These are phyloP conservation scores for Halesus radiatus DNA, from an alignment of 1,140 invertebrate species.

Conservation along the genomic window DNA sequence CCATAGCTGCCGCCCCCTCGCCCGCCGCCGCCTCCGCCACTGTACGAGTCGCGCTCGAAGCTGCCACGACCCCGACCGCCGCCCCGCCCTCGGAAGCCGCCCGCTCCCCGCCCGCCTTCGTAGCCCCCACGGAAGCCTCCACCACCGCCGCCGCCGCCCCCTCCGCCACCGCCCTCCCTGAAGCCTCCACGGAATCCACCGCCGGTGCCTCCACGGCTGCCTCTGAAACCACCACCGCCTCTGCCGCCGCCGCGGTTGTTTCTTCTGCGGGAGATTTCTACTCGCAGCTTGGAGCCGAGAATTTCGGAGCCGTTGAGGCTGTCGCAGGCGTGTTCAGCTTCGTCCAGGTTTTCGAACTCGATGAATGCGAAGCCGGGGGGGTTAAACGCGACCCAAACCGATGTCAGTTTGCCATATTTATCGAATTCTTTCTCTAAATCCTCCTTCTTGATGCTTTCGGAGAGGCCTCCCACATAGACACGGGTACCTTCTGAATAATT, in stretches of 20 bases:
- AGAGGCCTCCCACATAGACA: conserved; percentile 88
- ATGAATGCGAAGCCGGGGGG: conserved; percentile 98
- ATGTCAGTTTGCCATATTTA: conserved; percentile 93
- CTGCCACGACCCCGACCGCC: conserved; percentile 62
- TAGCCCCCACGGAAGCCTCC: conserved; percentile 69
- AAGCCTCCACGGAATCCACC: conserved; percentile 63
- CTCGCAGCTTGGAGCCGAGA: conserved; percentile 80
- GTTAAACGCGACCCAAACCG: conserved; percentile 85
- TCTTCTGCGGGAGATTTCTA: conserved; percentile 57
- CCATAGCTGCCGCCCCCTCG: conserved; percentile 22
- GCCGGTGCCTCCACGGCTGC: conserved; percentile 64
- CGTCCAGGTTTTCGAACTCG: conserved; percentile 95
- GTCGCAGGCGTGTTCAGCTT: conserved; percentile 94
- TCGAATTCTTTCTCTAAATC: conserved; percentile 88
- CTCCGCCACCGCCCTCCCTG: conserved; percentile 71
- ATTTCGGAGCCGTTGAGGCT: conserved; percentile 90
- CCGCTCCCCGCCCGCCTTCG: conserved; percentile 77
- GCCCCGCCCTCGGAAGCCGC: conserved; percentile 71
- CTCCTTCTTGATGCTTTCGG: conserved; percentile 88
- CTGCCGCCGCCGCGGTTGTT: conserved; percentile 59
- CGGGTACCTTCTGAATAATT: conserved; percentile 73
- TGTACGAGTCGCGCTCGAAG: conserved; percentile 74
- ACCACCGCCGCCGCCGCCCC: conserved; percentile 68
- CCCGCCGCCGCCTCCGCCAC: conserved; percentile 35
- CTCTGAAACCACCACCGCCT: conserved; percentile 68